Evolutionary conservation across 2,113 vertebrate genomes (phyloP), one percentile per base, ranked within the genome.

Genomic region (Pogona vitticeps): DNA sequence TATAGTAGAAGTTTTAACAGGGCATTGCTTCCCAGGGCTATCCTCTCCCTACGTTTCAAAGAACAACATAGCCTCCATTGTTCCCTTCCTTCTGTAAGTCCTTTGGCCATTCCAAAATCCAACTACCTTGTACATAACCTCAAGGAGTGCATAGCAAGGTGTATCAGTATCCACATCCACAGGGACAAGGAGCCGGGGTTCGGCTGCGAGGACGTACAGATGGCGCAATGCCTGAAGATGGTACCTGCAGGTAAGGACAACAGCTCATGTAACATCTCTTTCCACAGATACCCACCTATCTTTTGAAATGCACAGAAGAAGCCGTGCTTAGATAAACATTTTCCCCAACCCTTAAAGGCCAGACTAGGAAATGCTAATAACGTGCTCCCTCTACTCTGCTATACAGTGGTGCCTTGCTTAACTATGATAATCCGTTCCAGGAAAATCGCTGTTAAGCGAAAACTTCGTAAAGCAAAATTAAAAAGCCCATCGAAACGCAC

Each of bases 171-270:
- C 98, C 88, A 99, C 98, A 0, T 99, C 98, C 77, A 99, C 97
- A 0, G 99, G 98, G 0, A 98, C 98, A 14, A 99, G 96, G 26
- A 99, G 97, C n/a, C 98, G 96, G 0, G 98, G 98, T 81, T 99
- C 98, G 0, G 98, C 98, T 0, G 98, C 98, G 89, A 99, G 95
- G 42, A 99, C 99, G 0, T 97, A 98, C 63, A 99, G 95, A 90
- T 99, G 99, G 8, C 98, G 97, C 81, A 99, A 94, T 17, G 99
- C 99, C 96, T 99, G 99, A 8, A 99, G 97, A 94, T 99, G 99
- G 93, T 99, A 99, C 86, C 99, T 99, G 94, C 0, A 36, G 0
- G 31, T 1, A 76, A 0, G 77, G 75, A 86, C 15, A 88, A 89
- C 0, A 42, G 28, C 23, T 2, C 14, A 40, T 2, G 28, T 33